Evolutionary conservation across 1,140 invertebrate genomes (phyloP).

Genomic region (Bradysia coprophila): DNA sequence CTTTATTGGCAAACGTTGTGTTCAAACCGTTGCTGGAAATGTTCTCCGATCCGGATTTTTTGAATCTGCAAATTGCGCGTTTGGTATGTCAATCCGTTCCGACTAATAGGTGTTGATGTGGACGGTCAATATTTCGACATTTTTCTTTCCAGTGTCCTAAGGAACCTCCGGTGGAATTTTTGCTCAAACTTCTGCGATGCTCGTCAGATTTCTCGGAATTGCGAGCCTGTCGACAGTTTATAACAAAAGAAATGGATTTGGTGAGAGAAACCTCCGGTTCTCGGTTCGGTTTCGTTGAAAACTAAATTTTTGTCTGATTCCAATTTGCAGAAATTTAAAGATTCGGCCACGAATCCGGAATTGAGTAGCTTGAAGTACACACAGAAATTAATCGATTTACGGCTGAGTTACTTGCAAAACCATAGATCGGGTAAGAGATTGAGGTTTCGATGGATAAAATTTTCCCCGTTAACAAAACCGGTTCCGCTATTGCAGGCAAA

Average conservation of each 20-base stretch:
- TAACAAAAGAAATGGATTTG: slow-evolving; percentile 5
- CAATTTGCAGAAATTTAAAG: slow-evolving; percentile 2
- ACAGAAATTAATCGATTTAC: slow-evolving; percentile 4
- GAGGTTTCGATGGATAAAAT: too few relatives aligned
- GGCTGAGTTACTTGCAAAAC: slow-evolving; percentile 3
- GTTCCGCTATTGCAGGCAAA: too few relatives aligned
- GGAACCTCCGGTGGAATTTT: slow-evolving; percentile 26
- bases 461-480: too few relatives aligned
- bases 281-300: neutral
- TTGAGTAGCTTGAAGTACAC: slow-evolving; percentile 2
- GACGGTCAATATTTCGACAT: neutral
- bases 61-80: slow-evolving; percentile 83
- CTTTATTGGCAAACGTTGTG: slow-evolving; percentile 55
- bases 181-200: slow-evolving; percentile 3
- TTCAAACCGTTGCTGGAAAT: slow-evolving; percentile 62
- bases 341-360: neutral
- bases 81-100: slow-evolving; percentile 42
- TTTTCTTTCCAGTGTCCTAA: slow-evolving; percentile 27
- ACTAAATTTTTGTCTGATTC: neutral
- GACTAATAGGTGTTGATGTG: neutral
- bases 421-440: neutral
- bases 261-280: neutral
- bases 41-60: slow-evolving; percentile 83
- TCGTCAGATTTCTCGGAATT: slow-evolving; percentile 3
- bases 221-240: slow-evolving; percentile 2